These are phyloP conservation scores for Sandelia bainsii DNA, from an alignment of 2,797 vertebrate genomes.

Conservation along the genomic window DNA sequence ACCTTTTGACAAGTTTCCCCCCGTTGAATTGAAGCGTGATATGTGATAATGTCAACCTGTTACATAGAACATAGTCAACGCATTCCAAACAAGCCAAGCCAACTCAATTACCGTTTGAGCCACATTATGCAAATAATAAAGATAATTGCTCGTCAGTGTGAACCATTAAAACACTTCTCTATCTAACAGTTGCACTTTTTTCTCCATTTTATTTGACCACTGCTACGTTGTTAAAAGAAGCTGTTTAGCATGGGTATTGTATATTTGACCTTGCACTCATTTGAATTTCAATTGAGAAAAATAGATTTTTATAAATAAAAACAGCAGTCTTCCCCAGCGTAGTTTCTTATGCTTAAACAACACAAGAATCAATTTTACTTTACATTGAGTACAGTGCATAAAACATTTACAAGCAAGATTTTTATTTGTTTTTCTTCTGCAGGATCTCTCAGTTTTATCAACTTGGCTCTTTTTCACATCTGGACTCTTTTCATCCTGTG, in stretches of 20 bases:
- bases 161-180: not conserved
- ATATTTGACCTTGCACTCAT: slow-evolving; percentile 7
- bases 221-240: not conserved
- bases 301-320: slow-evolving; percentile 13
- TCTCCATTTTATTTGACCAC: not conserved
- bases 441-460: slow-evolving; percentile 38
- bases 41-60: slow-evolving; percentile 7
- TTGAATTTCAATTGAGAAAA: slow-evolving; percentile 31
- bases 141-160: slow-evolving; percentile 4
- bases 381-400: slow-evolving; percentile 8
- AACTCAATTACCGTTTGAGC: slow-evolving; percentile 3
- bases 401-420: slow-evolving; percentile 34
- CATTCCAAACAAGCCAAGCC: slow-evolving; percentile 21
- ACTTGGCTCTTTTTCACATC: slow-evolving; percentile 33
- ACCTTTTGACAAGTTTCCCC: slow-evolving; percentile 37
- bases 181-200: not conserved
- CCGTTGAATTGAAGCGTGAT: slow-evolving; percentile 29
- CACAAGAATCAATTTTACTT: slow-evolving; percentile 2
- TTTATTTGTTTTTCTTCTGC: not conserved
- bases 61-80: slow-evolving; percentile 15
- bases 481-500: slow-evolving; percentile 42
- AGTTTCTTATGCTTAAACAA: slow-evolving; percentile 10
- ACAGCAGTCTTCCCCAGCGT: not conserved
- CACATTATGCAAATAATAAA: slow-evolving; percentile 12
- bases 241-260: not conserved